Percentiles rank a stretch among this genome's conserved stretches.
Evolutionary conservation across 2,888 invertebrate species (phyloP).

Genomic region (Stramonita haemastoma): DNA sequence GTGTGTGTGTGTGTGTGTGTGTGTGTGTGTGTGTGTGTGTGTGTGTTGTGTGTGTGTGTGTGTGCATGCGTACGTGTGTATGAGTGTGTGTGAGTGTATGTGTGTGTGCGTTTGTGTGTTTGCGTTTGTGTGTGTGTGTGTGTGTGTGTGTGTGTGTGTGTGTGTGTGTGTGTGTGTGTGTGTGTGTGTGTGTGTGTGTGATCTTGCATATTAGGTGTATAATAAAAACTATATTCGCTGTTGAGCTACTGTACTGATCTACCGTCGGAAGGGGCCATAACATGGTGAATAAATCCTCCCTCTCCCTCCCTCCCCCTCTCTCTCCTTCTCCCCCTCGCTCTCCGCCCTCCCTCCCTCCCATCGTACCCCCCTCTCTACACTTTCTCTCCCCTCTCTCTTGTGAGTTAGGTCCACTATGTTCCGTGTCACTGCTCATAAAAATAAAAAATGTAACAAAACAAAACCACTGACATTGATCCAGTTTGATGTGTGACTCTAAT

Average conservation of each 20-base stretch:
- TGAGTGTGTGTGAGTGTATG: neutral
- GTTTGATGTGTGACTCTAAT: neutral
- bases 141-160: neutral
- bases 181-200: conserved; percentile 14
- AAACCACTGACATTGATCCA: neutral
- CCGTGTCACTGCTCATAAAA: neutral
- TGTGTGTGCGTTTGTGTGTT: neutral
- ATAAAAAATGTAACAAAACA: too few relatives aligned
- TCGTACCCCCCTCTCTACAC: neutral
- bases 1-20: conserved; percentile 6
- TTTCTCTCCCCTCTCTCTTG: too few relatives aligned
- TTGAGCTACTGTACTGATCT: too few relatives aligned
- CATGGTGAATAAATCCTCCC: too few relatives aligned
- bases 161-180: neutral
- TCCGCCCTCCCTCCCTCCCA: neutral
- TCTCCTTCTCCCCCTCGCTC: neutral
- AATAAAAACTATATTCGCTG: too few relatives aligned
- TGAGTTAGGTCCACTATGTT: neutral
- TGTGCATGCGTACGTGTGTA: neutral
- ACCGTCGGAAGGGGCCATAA: too few relatives aligned
- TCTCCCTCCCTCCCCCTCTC: too few relatives aligned
- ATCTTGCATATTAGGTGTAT: too few relatives aligned
- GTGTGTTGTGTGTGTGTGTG: neutral
- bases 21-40: neutral
- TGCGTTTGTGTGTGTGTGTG: neutral